These are phyloP conservation scores for Rousettus leschenaultii DNA, from an alignment of 2,113 vertebrate species.

Conservation along the genomic window DNA sequence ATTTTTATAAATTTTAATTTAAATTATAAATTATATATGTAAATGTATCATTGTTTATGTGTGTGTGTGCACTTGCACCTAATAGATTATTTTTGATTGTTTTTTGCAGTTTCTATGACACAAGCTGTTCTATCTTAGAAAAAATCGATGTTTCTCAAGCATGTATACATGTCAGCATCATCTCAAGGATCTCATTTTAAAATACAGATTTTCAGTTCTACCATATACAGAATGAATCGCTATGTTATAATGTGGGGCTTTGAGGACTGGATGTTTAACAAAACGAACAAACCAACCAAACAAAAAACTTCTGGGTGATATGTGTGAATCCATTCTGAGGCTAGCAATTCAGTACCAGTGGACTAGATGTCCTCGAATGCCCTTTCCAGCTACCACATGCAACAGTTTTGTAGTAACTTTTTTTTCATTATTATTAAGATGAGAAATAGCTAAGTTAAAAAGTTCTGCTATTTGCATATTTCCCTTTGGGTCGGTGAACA, in stretches of 20 bases:
- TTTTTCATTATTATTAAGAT: not conserved
- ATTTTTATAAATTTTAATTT: not conserved
- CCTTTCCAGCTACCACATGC: not conserved
- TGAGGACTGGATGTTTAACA: not conserved
- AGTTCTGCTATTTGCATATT: not conserved
- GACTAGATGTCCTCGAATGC: not conserved
- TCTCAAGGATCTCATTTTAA: not conserved
- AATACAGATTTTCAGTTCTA: not conserved
- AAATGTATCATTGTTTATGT: not conserved
- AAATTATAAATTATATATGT: not conserved
- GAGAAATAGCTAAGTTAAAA: not conserved
- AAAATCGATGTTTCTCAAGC: not conserved
- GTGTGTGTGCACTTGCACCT: not conserved
- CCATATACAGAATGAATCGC: not conserved
- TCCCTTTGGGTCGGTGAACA: not conserved
- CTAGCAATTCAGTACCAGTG: not conserved
- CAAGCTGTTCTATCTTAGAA: not conserved
- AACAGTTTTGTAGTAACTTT: not conserved
- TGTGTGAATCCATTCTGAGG: not conserved
- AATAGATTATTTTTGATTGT: not conserved
- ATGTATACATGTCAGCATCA: not conserved
- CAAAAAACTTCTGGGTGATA: not conserved
- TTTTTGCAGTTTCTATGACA: not conserved
- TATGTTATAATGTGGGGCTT: not conserved
- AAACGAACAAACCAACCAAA: not conserved